Evolutionary conservation across 2,888 invertebrate genomes (phyloP), one percentile per base, ranked within the genome.

Genomic region (Chloroclystis v-ata): DNA sequence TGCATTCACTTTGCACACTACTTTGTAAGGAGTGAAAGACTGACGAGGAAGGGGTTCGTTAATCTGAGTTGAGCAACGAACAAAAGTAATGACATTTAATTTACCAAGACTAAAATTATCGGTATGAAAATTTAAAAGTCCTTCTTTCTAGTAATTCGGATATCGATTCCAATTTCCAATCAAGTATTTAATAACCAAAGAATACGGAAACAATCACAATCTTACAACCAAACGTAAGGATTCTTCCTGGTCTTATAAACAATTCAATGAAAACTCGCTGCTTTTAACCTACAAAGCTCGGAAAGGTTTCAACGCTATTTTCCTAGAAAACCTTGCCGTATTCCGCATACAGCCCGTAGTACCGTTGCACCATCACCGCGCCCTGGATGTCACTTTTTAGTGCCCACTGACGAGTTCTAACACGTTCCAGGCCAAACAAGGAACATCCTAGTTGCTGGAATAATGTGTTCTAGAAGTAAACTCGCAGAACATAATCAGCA

Each of bases 301-400:
- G 45, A 50, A 45, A 43, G 24, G 26, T n/a, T n/a, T 24, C 49
- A 42, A 49, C 28, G 40, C 37, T 33, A 47, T 48, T 56, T 64
- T 58, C 61, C 49, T 30, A 53, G 61, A 54, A 56, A 56, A 54
- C 53, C 13, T 46, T 30, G 42, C 45, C 50, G 42, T 56, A 62
- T 57, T 46, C 52, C 55, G 46, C 46, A 45, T 29, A 37, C 38
- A 33, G 54, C 47, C 12, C 29, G 48, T 37, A 38, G 47, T 50
- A 54, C 47, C 57, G 53, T 49, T 54, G 54, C 48, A 41, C 37
- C 35, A 16, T 14, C n/a, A 20, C 35, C 35, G 20, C 35, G 20
- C 35, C 35, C 35, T 35, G 20, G 10, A 33, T 33, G 32, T 33
- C 32, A 33, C 1, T 33, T 33, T 35, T 20, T 35, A 35, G 20